Evolutionary conservation across 2,797 vertebrate genomes (phyloP).

Genomic region (Acanthurus lineatus): DNA sequence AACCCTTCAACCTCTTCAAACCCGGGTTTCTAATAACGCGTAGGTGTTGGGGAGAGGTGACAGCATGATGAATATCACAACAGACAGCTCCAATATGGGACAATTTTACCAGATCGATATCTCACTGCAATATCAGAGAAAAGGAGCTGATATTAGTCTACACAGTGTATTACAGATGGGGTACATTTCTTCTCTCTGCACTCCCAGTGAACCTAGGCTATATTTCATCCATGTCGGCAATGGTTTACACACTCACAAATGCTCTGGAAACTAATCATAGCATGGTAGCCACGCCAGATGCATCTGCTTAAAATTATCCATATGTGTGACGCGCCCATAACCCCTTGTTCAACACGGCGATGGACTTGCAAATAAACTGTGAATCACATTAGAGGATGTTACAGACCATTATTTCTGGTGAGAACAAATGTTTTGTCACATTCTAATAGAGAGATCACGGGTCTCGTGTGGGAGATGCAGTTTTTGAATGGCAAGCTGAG

Average conservation of each 20-base stretch:
- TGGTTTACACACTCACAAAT: slow-evolving; percentile 89
- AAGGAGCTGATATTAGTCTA: slow-evolving; percentile 99
- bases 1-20: slow-evolving; percentile 98
- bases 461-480: slow-evolving; percentile 51
- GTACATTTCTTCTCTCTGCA: slow-evolving; percentile 98
- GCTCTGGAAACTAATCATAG: slow-evolving; percentile 92
- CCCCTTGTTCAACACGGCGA: slow-evolving; percentile 73
- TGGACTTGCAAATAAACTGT: slow-evolving; percentile 83
- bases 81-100: slow-evolving; percentile 99
- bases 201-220: slow-evolving; percentile 94
- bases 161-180: slow-evolving; percentile 99
- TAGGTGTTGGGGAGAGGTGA: slow-evolving; percentile 95
- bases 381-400: slow-evolving; percentile 78
- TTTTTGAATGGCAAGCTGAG: slow-evolving; percentile 25
- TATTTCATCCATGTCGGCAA: slow-evolving; percentile 95
- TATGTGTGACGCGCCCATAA: slow-evolving; percentile 72
- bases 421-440: slow-evolving; percentile 82
- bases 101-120: slow-evolving; percentile 99
- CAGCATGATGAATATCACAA: slow-evolving; percentile 99
- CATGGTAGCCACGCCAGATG: slow-evolving; percentile 81
- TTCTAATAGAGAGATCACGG: slow-evolving; percentile 77
- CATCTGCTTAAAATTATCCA: slow-evolving; percentile 90
- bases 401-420: slow-evolving; percentile 76
- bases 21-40: slow-evolving; percentile 99
- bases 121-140: slow-evolving; percentile 99